Evolutionary conservation across 1,140 invertebrate species (phyloP).

Genomic region (Coenobita brevimanus): DNA sequence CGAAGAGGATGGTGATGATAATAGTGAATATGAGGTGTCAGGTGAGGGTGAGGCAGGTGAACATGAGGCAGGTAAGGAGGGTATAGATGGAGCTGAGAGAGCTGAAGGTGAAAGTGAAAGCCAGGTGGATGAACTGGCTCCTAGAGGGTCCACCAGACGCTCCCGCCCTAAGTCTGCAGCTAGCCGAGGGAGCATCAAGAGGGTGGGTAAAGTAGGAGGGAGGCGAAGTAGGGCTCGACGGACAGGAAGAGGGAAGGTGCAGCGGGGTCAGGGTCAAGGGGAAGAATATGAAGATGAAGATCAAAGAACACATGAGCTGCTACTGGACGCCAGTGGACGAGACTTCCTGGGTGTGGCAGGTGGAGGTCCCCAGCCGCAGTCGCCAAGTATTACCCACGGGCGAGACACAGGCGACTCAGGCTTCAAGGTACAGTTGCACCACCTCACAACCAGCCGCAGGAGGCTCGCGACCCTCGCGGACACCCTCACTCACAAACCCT

Average conservation of each 20-base stretch:
- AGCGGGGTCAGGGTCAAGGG: not conserved
- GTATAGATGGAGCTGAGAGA: too few relatives aligned
- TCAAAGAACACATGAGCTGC: constrained; percentile 50
- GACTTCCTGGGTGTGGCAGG: constrained; percentile 52
- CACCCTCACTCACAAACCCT: not conserved
- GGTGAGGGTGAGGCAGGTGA: too few relatives aligned
- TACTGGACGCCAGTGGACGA: constrained; percentile 51
- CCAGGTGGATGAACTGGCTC: too few relatives aligned
- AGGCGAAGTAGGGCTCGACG: not conserved
- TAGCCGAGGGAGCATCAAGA: too few relatives aligned
- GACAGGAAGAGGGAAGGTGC: not conserved
- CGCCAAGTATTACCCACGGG: constrained; percentile 56
- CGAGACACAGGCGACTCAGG: constrained; percentile 61
- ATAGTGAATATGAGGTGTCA: too few relatives aligned
- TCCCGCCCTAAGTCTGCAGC: too few relatives aligned
- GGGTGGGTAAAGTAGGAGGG: not conserved
- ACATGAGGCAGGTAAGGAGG: too few relatives aligned
- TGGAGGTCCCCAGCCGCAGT: constrained; percentile 29
- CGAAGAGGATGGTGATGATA: too few relatives aligned
- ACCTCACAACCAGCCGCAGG: not conserved
- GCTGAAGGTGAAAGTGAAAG: too few relatives aligned
- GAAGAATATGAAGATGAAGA: not conserved
- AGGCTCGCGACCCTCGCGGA: constrained; percentile 33
- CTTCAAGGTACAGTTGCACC: constrained; percentile 54
- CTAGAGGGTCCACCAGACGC: too few relatives aligned